These are phyloP conservation scores for Gandaritis pyraliata DNA, from an alignment of 2,888 invertebrate species.

Conservation along the genomic window DNA sequence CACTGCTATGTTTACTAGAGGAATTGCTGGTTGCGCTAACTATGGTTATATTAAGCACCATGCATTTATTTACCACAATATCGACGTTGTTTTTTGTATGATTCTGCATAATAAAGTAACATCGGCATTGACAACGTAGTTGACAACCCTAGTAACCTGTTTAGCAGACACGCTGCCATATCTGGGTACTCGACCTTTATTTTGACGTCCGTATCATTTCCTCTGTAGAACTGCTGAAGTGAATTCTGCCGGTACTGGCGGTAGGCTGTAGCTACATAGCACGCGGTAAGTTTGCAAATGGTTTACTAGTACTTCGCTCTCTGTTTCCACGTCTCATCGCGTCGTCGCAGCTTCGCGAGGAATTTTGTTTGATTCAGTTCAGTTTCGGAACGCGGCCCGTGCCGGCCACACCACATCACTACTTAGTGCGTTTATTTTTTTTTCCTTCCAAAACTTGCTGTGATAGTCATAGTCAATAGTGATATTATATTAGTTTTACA, in stretches of 20 bases:
- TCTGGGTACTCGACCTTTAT: neutral
- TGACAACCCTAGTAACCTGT: conserved; percentile 11
- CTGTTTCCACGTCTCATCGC: conserved; percentile 21
- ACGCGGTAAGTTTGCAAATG: conserved; percentile 14
- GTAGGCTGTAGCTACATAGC: neutral
- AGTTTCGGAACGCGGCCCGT: conserved; percentile 62
- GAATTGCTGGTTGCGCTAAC: conserved; percentile 7
- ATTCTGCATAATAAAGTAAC: conserved; percentile 3
- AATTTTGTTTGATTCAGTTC: conserved; percentile 55
- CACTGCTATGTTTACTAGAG: neutral
- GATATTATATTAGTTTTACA: conserved; percentile 58
- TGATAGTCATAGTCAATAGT: conserved; percentile 61
- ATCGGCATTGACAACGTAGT: conserved; percentile 4
- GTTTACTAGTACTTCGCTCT: conserved; percentile 21
- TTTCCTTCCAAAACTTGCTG: conserved; percentile 58
- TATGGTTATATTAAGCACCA: conserved; percentile 6
- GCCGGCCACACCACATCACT: conserved; percentile 52
- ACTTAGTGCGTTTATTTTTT: conserved; percentile 40
- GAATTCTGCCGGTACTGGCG: conserved; percentile 7
- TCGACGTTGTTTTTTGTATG: conserved; percentile 16
- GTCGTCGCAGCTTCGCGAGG: conserved; percentile 39
- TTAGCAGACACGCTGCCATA: conserved; percentile 9
- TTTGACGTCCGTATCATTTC: conserved; percentile 9
- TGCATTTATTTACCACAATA: neutral
- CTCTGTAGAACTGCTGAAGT: conserved; percentile 4